These are phyloP conservation scores for Syrmaticus mikado DNA, from an alignment of 2,113 vertebrate species.

Conservation along the genomic window DNA sequence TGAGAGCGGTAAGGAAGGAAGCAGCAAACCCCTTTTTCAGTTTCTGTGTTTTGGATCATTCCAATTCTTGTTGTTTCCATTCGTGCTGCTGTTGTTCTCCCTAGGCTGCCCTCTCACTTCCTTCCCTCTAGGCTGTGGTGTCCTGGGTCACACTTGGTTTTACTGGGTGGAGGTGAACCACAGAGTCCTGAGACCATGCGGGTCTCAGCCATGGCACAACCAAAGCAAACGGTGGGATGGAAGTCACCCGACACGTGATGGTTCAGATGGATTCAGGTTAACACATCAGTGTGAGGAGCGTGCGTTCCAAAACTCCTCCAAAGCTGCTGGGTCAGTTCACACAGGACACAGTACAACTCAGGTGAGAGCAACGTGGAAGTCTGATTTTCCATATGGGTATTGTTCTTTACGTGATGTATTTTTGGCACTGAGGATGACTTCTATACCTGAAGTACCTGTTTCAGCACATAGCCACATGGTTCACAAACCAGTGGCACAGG, in stretches of 20 bases:
- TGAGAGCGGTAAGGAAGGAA: neutral
- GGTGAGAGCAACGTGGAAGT: conserved; percentile 21
- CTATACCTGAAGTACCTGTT: neutral
- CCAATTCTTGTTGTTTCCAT: neutral
- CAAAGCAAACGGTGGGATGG: neutral
- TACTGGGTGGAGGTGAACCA: neutral
- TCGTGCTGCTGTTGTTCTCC: neutral
- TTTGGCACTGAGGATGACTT: conserved; percentile 30
- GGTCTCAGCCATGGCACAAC: neutral
- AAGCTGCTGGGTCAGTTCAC: neutral
- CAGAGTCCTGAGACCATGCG: neutral
- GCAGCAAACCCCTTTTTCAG: neutral
- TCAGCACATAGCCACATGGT: neutral
- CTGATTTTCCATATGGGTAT: neutral
- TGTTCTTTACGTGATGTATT: conserved; percentile 16
- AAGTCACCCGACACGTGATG: neutral
- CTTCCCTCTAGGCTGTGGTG: neutral
- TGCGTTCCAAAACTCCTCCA: neutral
- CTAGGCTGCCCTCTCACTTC: neutral
- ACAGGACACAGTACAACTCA: neutral
- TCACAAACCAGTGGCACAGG: neutral
- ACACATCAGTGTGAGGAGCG: neutral
- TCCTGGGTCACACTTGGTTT: neutral
- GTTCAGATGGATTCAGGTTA: neutral
- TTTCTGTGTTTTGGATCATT: neutral